Percentiles rank a stretch among this genome's conserved stretches.
Evolutionary conservation across 2,888 invertebrate genomes (phyloP).

Genomic region (Heliconius sara): DNA sequence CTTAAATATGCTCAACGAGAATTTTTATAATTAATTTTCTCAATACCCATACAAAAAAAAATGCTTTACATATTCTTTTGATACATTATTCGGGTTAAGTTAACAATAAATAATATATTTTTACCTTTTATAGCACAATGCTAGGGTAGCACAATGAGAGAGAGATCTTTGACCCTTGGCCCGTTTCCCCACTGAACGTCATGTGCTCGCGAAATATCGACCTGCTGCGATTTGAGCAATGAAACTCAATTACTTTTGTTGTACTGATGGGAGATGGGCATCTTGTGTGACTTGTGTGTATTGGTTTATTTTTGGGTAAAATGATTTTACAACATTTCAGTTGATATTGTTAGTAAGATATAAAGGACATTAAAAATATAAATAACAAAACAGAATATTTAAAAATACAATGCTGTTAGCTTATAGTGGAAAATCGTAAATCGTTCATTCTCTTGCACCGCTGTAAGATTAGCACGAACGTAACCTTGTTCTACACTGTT

Average conservation of each 20-base stretch:
- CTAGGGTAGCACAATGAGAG: slow-evolving; percentile 55
- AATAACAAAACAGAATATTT: background rate
- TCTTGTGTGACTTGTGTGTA: slow-evolving; percentile 4
- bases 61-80: slow-evolving; percentile 4
- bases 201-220: slow-evolving; percentile 55
- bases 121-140: slow-evolving; percentile 16
- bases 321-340: background rate
- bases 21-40: background rate
- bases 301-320: background rate
- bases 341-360: background rate
- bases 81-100: slow-evolving; percentile 13
- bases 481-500: slow-evolving; percentile 10
- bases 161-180: slow-evolving; percentile 71
- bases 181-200: slow-evolving; percentile 59
- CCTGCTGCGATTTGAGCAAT: slow-evolving; percentile 43
- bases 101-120: slow-evolving; percentile 26
- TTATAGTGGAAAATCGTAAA: background rate
- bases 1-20: background rate
- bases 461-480: background rate
- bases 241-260: slow-evolving; percentile 45
- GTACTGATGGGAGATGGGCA: slow-evolving; percentile 33
- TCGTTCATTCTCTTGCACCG: background rate
- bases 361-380: background rate
- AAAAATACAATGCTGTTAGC: background rate
- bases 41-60: background rate